Percentiles rank a stretch among this genome's conserved stretches.
phyloP scores from a whole-genome alignment of 2,888 invertebrate genomes.

The Tenthredo amoena region DNA sequence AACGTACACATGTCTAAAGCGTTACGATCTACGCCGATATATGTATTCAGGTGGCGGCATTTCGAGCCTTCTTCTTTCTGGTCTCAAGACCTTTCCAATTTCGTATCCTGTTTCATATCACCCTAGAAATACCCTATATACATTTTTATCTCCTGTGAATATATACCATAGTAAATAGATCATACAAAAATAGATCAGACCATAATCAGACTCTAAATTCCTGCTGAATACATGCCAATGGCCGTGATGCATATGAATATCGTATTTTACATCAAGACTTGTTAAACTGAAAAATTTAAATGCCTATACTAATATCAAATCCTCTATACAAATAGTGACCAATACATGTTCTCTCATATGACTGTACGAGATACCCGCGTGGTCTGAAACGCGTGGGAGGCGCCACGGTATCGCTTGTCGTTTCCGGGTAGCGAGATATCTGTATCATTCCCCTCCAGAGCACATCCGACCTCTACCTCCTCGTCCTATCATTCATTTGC shows the following conservation, averaged over 20 bases:
- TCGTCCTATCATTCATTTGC: conserved; percentile 18
- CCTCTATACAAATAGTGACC: conserved; percentile 36
- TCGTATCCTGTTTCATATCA: not conserved
- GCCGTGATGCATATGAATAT: not conserved
- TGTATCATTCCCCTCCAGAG: conserved; percentile 61
- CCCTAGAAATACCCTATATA: not conserved
- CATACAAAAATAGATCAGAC: not conserved
- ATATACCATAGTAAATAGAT: not conserved
- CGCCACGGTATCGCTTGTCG: conserved; percentile 62
- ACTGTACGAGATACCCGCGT: conserved; percentile 50
- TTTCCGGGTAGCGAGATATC: conserved; percentile 73
- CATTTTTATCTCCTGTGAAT: not conserved
- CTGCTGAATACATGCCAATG: not conserved
- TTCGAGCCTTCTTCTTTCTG: not conserved
- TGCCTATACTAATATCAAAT: not conserved
- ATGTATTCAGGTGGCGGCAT: not conserved
- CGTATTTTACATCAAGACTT: not conserved
- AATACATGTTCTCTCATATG: not conserved
- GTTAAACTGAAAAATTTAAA: not conserved
- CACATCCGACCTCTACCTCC: conserved; percentile 65
- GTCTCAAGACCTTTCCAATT: not conserved
- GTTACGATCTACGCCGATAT: not conserved
- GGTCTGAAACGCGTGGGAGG: conserved; percentile 64
- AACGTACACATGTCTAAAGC: not conserved
- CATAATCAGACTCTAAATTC: not conserved